Evolutionary conservation across 2,888 invertebrate species (phyloP), one percentile per base, ranked within the genome.

Genomic region (Galeruca laticollis): DNA sequence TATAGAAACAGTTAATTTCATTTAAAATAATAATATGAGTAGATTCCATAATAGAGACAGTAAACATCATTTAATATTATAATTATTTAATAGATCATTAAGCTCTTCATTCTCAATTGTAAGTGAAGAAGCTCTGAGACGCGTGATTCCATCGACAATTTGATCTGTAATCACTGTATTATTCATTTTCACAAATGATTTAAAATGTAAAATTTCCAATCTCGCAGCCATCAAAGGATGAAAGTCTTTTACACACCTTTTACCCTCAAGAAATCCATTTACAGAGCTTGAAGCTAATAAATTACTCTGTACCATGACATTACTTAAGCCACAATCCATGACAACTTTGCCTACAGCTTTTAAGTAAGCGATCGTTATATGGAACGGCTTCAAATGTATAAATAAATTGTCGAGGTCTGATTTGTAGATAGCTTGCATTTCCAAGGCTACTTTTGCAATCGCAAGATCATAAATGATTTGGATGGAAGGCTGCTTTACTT

Each of bases 371-470:
- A n/a, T n/a, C n/a, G n/a, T 81, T 79, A 81, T 73, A 71, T 82
- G 81, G 76, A 86, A 84, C 31, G 77, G 68, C 15, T 83, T 84
- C 21, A 81, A 70, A 76, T 82, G 79, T 51, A 84, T 81, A 69
- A 83, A 84, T 70, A 84, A 31, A 67, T 81, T 79, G 57, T 81
- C 78, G 63, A 74, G 76, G n/a, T 15, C 35, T 4, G 71, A 71
- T 62, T 62, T 68, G 74, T 72, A 0, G 66, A n/a, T n/a, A n/a
- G n/a, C n/a, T n/a, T n/a, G n/a, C n/a, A n/a, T n/a, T n/a, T n/a
- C n/a, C n/a, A n/a, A n/a, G n/a, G n/a, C n/a, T n/a, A n/a, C n/a
- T n/a, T n/a, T n/a, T n/a, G n/a, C n/a, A n/a, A n/a, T n/a, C n/a
- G n/a, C n/a, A n/a, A n/a, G n/a, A n/a, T n/a, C n/a, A n/a, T n/a